These are phyloP conservation scores for Drosophila orosa DNA, from an alignment of 1,140 invertebrate species.

Conservation along the genomic window DNA sequence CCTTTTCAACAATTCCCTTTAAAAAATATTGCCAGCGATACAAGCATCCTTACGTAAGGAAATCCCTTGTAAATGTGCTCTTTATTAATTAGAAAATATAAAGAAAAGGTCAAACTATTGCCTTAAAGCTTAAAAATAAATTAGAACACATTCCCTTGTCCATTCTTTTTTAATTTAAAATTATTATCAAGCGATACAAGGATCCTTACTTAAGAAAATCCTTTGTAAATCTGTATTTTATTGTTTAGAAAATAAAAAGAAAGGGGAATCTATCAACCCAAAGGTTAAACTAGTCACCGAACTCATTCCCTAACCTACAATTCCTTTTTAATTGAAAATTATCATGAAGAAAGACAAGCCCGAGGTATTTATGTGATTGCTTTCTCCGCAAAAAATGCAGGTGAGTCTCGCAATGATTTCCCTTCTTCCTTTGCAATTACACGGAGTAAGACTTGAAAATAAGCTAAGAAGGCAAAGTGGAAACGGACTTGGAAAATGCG, in stretches of 20 bases:
- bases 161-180: too few species aligned
- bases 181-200: too few species aligned
- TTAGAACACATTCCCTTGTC: too few species aligned
- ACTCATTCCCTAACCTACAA: not conserved
- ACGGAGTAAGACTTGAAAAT: not conserved
- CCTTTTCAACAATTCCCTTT: too few species aligned
- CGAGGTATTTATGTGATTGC: not conserved
- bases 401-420: slow-evolving; percentile 2
- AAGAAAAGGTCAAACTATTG: not conserved
- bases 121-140: not conserved
- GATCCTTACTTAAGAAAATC: too few species aligned
- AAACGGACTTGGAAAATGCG: slow-evolving; percentile 47
- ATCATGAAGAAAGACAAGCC: not conserved
- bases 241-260: too few species aligned
- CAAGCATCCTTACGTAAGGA: not conserved
- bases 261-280: too few species aligned
- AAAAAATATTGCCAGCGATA: not conserved
- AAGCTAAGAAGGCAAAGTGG: not conserved
- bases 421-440: not conserved
- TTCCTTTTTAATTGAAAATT: not conserved
- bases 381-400: not conserved
- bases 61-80: not conserved
- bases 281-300: not conserved
- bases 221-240: too few species aligned
- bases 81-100: not conserved